Evolutionary conservation across 2,888 invertebrate genomes (phyloP).

Genomic region (Noctua comes): DNA sequence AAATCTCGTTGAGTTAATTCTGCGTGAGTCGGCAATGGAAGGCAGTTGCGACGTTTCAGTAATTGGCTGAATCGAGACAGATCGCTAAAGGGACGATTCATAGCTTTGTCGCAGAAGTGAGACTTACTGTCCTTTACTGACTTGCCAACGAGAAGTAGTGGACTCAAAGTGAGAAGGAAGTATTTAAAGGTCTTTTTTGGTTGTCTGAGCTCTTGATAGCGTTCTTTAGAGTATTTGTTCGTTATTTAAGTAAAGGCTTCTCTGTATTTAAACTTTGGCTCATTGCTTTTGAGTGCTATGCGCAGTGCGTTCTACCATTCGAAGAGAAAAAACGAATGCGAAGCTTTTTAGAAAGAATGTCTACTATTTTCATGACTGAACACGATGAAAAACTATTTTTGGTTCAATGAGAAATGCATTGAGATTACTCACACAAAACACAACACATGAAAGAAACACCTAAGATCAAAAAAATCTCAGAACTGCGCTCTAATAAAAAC

Average conservation of each 20-base stretch:
- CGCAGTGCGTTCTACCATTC: constrained; percentile 13
- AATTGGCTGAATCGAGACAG: constrained; percentile 71
- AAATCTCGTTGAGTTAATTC: constrained; percentile 41
- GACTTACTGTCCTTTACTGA: constrained; percentile 78
- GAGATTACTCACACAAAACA: constrained; percentile 36
- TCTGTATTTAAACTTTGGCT: constrained; percentile 53
- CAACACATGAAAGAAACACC: constrained; percentile 42
- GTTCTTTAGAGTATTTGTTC: constrained; percentile 55
- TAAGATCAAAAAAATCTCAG: constrained; percentile 31
- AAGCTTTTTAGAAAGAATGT: constrained; percentile 28
- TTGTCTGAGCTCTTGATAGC: constrained; percentile 61
- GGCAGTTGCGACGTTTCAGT: constrained; percentile 75
- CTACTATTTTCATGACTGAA: constrained; percentile 16
- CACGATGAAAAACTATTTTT: constrained; percentile 46
- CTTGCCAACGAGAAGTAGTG: constrained; percentile 68
- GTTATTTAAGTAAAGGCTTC: constrained; percentile 44
- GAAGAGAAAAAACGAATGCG: constrained; percentile 6
- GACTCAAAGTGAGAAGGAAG: constrained; percentile 70
- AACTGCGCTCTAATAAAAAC: constrained; percentile 35
- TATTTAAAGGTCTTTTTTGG: constrained; percentile 63
- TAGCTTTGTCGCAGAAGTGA: constrained; percentile 83
- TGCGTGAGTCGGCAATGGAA: constrained; percentile 47
- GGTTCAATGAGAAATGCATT: constrained; percentile 53
- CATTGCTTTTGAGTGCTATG: constrained; percentile 42
- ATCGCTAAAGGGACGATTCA: constrained; percentile 78